Evolutionary conservation across 1,140 invertebrate genomes (phyloP).

Genomic region (Panagrolaimus sp.): DNA sequence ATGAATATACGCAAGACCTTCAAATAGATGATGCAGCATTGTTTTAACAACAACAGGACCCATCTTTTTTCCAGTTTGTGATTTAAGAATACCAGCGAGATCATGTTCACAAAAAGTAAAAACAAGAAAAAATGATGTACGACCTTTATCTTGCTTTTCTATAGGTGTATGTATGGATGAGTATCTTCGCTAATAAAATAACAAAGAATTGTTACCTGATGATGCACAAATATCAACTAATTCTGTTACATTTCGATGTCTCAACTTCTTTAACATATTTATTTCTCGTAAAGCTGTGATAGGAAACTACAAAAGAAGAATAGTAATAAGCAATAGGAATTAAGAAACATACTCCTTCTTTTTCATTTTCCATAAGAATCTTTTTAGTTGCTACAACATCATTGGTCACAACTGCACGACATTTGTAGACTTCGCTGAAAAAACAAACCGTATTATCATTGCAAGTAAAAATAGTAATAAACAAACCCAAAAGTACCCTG

Average conservation of each 20-base stretch:
- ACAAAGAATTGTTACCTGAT: constrained; percentile 68
- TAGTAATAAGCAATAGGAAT: constrained; percentile 13
- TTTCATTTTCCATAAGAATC: constrained; percentile 98
- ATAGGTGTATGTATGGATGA: neutral
- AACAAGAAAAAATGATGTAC: constrained; percentile 84
- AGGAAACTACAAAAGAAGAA: constrained; percentile 74
- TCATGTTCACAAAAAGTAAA: constrained; percentile 99
- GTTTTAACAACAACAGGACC: constrained; percentile 92
- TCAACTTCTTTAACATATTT: constrained; percentile 83
- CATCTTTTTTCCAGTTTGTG: constrained; percentile 93
- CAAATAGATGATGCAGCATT: constrained; percentile 89
- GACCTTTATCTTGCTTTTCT: neutral
- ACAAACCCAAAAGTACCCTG: neutral
- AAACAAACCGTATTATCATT: too few relatives aligned
- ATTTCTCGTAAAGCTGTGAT: constrained; percentile 96
- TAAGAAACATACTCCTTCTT: constrained; percentile 78
- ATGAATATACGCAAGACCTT: constrained; percentile 65
- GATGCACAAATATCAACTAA: constrained; percentile 83
- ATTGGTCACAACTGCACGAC: constrained; percentile 76
- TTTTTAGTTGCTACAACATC: constrained; percentile 96
- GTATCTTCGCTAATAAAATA: too few relatives aligned
- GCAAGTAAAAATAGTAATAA: too few relatives aligned
- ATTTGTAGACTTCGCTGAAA: constrained; percentile 91
- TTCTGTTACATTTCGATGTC: constrained; percentile 95
- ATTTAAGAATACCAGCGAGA: constrained; percentile 80